A percentile compares a stretch with the other conserved stretches of the same genome.
phyloP scores from a whole-genome alignment of 2,113 vertebrate species.

The Hemibagrus wyckioides region DNA sequence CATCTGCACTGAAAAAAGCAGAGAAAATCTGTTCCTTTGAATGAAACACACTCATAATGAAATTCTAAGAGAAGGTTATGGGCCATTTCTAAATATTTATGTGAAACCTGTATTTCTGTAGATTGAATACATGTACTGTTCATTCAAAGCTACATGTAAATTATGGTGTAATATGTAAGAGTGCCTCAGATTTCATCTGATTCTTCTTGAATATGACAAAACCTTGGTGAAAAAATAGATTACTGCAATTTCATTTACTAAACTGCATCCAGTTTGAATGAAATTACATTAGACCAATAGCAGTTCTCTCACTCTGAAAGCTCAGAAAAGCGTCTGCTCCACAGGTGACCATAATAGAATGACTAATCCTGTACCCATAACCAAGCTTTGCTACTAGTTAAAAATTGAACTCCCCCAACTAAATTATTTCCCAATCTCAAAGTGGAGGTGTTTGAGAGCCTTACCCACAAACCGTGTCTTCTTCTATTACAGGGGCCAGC shows the following conservation, averaged over 20 bases:
- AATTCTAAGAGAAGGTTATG: not conserved
- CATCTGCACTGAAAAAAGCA: not conserved
- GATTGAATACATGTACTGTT: not conserved
- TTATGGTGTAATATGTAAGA: not conserved
- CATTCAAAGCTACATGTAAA: not conserved
- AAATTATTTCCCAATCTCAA: not conserved
- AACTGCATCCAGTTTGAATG: not conserved
- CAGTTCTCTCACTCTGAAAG: not conserved
- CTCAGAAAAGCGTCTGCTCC: not conserved
- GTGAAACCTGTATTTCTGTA: not conserved
- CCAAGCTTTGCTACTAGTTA: not conserved
- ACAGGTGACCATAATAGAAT: not conserved
- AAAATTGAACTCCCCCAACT: not conserved
- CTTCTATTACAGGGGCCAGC: constrained; percentile 69
- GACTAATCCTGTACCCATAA: not conserved
- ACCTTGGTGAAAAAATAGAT: not conserved
- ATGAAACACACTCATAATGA: not conserved
- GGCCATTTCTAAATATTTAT: not conserved
- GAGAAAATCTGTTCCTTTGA: not conserved
- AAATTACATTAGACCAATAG: not conserved
- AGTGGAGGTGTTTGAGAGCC: not conserved
- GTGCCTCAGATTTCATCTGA: not conserved
- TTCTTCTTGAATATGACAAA: not conserved
- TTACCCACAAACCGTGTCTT: constrained; percentile 83
- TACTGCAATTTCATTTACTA: not conserved